These are phyloP conservation scores for Scaptodrosophila lebanonensis DNA, from an alignment of 1,140 invertebrate genomes.

Conservation along the genomic window DNA sequence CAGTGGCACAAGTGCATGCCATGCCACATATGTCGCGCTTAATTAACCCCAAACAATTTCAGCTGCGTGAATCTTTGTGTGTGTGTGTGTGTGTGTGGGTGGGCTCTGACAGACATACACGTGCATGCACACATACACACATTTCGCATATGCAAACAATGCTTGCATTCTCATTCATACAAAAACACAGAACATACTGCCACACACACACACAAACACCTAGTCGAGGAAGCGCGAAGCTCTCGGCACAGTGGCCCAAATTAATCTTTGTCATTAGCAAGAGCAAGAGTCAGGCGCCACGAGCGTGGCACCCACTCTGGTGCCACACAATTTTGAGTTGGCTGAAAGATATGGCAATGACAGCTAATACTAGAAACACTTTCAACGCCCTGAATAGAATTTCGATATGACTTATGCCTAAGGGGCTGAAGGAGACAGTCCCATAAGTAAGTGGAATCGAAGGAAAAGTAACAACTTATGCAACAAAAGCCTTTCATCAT, in stretches of 20 bases:
- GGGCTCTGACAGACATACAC: conserved; percentile 4
- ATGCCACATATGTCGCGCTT: conserved; percentile 74
- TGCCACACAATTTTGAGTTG: conserved; percentile 31
- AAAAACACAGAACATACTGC: conserved; percentile 12
- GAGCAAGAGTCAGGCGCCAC: conserved; percentile 51
- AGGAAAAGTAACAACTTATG: no score
- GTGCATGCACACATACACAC: conserved; percentile 2
- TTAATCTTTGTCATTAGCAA: conserved; percentile 71
- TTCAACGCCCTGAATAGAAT: no score
- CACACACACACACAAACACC: background rate
- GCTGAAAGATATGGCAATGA: conserved; percentile 39
- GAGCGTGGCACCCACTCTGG: no score
- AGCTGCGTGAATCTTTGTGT: no score
- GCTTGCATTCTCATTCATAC: conserved; percentile 25
- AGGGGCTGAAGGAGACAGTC: no score
- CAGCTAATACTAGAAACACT: no score
- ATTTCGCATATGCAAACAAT: conserved; percentile 3
- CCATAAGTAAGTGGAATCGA: no score
- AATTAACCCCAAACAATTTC: conserved; percentile 75
- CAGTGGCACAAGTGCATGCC: conserved; percentile 54
- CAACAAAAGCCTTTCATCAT: no score
- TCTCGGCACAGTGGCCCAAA: conserved; percentile 64
- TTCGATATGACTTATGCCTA: no score
- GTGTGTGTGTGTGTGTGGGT: no score
- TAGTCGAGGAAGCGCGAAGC: background rate